Evolutionary conservation across 2,113 vertebrate species (phyloP).

Genomic region (Varanus salvator): DNA sequence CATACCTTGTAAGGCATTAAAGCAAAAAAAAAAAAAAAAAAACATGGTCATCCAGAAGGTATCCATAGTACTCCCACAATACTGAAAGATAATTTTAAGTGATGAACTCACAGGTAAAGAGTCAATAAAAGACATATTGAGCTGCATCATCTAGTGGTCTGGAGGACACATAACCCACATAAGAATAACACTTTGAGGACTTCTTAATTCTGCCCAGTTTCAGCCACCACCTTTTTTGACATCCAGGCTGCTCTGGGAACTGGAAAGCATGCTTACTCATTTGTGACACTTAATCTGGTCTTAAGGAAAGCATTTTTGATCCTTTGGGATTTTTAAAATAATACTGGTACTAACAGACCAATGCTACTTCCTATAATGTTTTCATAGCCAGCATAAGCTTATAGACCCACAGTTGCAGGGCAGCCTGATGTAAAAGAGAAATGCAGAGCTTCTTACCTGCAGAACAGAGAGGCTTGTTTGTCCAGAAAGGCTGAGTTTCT

Average conservation of each 20-base stretch:
- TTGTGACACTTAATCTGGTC: not conserved
- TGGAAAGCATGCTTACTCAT: not conserved
- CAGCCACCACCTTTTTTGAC: too few relatives aligned
- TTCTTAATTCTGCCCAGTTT: not conserved
- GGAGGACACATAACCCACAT: not conserved
- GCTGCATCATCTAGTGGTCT: not conserved
- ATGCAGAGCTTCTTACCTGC: conserved; percentile 82
- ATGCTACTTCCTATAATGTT: not conserved
- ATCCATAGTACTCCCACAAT: not conserved
- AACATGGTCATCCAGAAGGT: too few relatives aligned
- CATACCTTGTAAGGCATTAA: not conserved
- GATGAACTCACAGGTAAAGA: not conserved
- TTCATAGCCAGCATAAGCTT: not conserved
- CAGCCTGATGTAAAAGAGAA: not conserved
- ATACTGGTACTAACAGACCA: not conserved
- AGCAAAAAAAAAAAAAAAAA: too few relatives aligned
- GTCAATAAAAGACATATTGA: not conserved
- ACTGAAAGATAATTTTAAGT: not conserved
- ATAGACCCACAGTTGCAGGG: not conserved
- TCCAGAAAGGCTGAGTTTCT: conserved; percentile 90
- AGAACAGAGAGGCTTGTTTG: conserved; percentile 93
- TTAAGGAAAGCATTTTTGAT: not conserved
- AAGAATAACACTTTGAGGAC: not conserved
- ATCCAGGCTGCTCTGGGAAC: not conserved
- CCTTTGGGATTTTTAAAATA: not conserved